Conservation (phyloP, 1,140 invertebrate genomes). For the Diachasmimorpha longicaudata region DNA sequence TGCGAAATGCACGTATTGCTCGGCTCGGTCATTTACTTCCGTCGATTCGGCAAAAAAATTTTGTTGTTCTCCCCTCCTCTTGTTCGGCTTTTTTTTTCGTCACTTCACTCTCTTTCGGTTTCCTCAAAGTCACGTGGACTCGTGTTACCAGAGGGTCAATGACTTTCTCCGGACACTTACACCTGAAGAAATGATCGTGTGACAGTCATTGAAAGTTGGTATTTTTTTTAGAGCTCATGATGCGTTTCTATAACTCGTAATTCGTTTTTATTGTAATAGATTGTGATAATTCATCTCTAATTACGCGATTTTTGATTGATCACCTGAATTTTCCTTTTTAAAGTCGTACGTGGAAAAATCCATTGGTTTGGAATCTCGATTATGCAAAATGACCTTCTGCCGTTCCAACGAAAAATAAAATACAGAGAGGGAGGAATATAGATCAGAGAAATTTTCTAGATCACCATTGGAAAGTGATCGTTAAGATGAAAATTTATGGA, state of each 20-base stretch:
- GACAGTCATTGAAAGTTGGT: neutral
- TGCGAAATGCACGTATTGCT: constrained; percentile 14
- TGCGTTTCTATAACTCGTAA: too few species aligned
- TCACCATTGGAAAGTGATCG: neutral
- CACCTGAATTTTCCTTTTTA: too few species aligned
- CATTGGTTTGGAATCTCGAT: neutral
- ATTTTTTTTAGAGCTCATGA: neutral
- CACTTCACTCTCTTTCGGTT: constrained; percentile 7
- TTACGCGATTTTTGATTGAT: neutral
- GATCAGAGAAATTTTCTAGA: constrained; percentile 8
- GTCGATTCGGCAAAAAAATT: constrained; percentile 6
- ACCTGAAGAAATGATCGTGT: neutral
- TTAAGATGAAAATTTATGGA: neutral
- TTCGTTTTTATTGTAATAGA: too few species aligned
- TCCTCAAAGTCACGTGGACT: constrained; percentile 26
- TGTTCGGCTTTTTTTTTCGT: constrained; percentile 6
- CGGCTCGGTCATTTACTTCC: neutral
- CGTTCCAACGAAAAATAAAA: neutral
- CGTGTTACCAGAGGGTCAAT: constrained; percentile 46
- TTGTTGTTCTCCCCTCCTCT: neutral
- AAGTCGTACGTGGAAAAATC: too few species aligned
- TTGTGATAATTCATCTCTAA: too few species aligned
- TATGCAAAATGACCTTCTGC: neutral
- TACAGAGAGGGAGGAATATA: neutral
- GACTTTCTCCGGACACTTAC: constrained; percentile 50